Evolutionary conservation across 2,113 vertebrate species (phyloP).

Genomic region (Pseudopodoces humilis): DNA sequence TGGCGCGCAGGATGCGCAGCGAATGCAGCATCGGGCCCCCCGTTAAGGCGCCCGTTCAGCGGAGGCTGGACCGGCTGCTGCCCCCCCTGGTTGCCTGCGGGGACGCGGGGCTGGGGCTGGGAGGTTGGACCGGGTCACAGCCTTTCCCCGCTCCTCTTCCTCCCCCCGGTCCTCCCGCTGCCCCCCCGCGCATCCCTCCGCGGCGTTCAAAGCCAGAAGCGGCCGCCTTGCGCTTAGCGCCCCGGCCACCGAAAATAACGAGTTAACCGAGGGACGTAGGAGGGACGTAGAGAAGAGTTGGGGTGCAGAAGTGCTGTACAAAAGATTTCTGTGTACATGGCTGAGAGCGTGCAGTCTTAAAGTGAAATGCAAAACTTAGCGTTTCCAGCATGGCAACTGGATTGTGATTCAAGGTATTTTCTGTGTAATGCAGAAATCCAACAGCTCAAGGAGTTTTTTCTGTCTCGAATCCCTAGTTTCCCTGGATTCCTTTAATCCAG

Average conservation of each 20-base stretch:
- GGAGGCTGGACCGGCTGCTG: background rate
- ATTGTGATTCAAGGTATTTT: constrained; percentile 56
- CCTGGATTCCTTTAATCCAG: background rate
- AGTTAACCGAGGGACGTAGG: constrained; percentile 61
- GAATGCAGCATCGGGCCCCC: background rate
- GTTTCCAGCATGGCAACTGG: constrained; percentile 53
- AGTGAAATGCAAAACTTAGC: constrained; percentile 63
- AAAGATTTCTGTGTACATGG: constrained; percentile 63
- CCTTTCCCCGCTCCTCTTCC: background rate
- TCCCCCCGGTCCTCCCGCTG: background rate
- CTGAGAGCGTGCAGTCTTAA: constrained; percentile 52
- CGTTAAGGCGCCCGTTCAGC: constrained; percentile 8
- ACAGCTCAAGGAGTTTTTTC: background rate
- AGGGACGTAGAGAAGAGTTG: constrained; percentile 60
- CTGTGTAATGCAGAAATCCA: constrained; percentile 1
- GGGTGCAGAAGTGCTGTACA: constrained; percentile 64
- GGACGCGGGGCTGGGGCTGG: constrained; percentile 25
- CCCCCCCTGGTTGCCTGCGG: constrained; percentile 49
- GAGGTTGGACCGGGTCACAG: constrained; percentile 44
- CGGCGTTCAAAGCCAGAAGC: background rate
- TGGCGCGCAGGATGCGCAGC: constrained; percentile 26
- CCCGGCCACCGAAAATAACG: constrained; percentile 43
- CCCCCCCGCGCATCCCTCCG: constrained; percentile 2
- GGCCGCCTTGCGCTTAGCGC: background rate
- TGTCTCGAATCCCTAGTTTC: background rate